phyloP scores from a whole-genome alignment of 35 echinoderm and acorn worm species.

The Holothuria glaberrima region DNA sequence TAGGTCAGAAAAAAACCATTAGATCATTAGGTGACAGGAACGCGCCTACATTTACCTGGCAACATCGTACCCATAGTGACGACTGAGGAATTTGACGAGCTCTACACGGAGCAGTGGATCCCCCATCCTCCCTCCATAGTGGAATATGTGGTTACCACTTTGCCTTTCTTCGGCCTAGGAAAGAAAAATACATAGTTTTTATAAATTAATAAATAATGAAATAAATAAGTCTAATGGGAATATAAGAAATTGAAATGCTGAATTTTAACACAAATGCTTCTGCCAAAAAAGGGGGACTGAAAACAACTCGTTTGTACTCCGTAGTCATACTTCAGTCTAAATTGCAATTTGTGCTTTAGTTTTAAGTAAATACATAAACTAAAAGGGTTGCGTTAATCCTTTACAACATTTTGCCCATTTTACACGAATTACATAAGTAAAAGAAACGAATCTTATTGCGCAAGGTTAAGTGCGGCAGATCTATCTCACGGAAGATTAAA shows the following conservation, averaged over 20 bases:
- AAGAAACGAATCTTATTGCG: too few species aligned
- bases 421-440: too few species aligned
- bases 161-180: slow-evolving; percentile 69
- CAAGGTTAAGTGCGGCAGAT: too few species aligned
- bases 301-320: too few species aligned
- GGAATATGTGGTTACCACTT: slow-evolving; percentile 57
- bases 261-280: too few species aligned
- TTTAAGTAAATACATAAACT: too few species aligned
- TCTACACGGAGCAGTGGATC: slow-evolving; percentile 73
- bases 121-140: slow-evolving; percentile 76
- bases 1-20: too few species aligned
- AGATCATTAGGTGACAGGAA: not conserved
- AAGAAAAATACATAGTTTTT: not conserved
- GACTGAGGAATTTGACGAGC: slow-evolving; percentile 78
- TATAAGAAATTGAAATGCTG: not conserved
- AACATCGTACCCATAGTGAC: slow-evolving; percentile 62
- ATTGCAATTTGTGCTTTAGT: too few species aligned
- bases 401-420: too few species aligned
- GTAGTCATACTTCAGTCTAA: too few species aligned
- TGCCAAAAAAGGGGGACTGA: not conserved
- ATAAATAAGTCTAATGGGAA: not conserved
- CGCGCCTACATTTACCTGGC: slow-evolving; percentile 44
- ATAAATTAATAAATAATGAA: not conserved
- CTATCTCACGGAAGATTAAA: too few species aligned
- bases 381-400: too few species aligned